A percentile compares a stretch with the other conserved stretches of the same genome.
phyloP scores from a whole-genome alignment of 2,888 invertebrate genomes.

The Auanema freiburgensis region DNA sequence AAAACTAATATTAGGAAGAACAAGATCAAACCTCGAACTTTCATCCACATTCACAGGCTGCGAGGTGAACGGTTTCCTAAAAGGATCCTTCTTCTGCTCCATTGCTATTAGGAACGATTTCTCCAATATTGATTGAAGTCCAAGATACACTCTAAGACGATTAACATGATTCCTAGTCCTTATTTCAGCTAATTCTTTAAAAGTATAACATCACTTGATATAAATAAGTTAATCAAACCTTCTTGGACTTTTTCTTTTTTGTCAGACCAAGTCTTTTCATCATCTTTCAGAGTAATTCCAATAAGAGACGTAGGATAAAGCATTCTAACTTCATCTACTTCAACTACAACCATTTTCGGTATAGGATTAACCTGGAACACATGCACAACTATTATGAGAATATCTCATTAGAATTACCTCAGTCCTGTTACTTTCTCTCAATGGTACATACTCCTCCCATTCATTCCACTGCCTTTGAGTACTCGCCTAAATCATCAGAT shows the following conservation, averaged over 20 bases:
- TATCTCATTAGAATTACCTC: constrained; percentile 28
- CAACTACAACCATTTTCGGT: constrained; percentile 53
- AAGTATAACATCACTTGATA: too few relatives aligned
- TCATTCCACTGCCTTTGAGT: constrained; percentile 1
- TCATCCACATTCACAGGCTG: background rate
- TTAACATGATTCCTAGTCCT: constrained; percentile 6
- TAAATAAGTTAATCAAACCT: too few relatives aligned
- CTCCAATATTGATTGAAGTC: background rate
- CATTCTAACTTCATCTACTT: constrained; percentile 86
- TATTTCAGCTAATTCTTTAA: background rate
- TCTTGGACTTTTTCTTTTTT: too few relatives aligned
- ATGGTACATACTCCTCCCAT: background rate
- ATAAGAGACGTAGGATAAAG: constrained; percentile 93
- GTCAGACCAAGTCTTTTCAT: too few relatives aligned
- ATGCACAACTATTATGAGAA: background rate
- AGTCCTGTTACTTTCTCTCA: constrained; percentile 16
- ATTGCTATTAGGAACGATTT: constrained; percentile 1
- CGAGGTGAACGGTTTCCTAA: too few relatives aligned
- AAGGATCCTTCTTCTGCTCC: too few relatives aligned
- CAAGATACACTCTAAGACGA: constrained; percentile 4
- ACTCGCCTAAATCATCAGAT: background rate
- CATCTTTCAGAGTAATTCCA: constrained; percentile 83
- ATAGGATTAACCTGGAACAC: constrained; percentile 22
- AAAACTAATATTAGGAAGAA: background rate
- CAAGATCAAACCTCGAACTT: background rate